Evolutionary conservation across 2,888 invertebrate species (phyloP).

Genomic region (Bugula neritina): DNA sequence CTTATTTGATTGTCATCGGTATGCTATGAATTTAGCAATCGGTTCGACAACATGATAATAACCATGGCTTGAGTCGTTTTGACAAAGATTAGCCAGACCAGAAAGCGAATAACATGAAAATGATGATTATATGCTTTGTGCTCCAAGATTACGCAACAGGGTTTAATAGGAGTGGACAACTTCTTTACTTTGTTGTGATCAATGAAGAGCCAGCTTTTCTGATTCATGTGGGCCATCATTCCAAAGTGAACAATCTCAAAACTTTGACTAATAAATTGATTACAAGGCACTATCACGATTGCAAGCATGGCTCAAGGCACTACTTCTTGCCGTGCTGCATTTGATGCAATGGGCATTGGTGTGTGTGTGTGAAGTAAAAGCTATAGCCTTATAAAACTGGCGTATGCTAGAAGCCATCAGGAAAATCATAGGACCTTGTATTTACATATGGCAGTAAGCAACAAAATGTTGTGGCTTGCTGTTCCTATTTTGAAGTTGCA

Average conservation of each 20-base stretch:
- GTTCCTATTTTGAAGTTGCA: too few relatives aligned
- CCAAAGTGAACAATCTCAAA: neutral
- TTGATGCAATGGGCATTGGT: too few relatives aligned
- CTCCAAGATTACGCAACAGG: neutral
- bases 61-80: neutral
- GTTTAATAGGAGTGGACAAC: neutral
- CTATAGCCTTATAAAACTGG: too few relatives aligned
- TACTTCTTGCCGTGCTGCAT: too few relatives aligned
- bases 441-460: too few relatives aligned
- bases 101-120: slow-evolving; percentile 10
- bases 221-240: slow-evolving; percentile 1
- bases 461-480: too few relatives aligned
- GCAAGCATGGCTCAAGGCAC: too few relatives aligned
- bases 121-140: slow-evolving; percentile 4
- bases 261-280: neutral
- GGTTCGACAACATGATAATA: slow-evolving; percentile 11
- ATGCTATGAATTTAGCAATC: neutral
- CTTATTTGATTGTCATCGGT: slow-evolving; percentile 9
- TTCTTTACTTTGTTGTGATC: neutral
- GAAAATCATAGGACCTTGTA: too few relatives aligned
- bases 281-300: neutral
- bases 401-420: too few relatives aligned
- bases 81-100: neutral
- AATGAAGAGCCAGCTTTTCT: neutral
- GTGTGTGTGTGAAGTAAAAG: too few relatives aligned